phyloP scores from a whole-genome alignment of 2,113 vertebrate genomes.

The Forbesichthys papilliferus region DNA sequence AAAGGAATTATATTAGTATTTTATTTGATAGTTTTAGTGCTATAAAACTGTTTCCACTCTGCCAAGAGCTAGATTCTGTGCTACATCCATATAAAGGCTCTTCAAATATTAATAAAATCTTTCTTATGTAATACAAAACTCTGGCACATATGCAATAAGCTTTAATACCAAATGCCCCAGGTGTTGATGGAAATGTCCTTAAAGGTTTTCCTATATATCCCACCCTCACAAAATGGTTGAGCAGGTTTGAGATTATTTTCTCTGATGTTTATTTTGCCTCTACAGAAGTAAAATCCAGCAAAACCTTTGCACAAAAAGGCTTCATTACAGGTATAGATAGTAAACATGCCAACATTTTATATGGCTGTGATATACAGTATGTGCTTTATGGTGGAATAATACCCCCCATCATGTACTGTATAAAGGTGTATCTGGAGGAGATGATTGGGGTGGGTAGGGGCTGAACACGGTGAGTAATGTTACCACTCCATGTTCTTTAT shows the following conservation, averaged over 20 bases:
- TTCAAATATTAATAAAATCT: not conserved
- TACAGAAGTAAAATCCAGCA: too few species aligned
- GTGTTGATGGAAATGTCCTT: not conserved
- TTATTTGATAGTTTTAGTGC: constrained; percentile 12
- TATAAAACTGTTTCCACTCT: not conserved
- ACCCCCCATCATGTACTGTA: too few species aligned
- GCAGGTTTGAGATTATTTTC: not conserved
- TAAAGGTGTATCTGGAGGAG: too few species aligned
- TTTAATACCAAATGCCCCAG: not conserved
- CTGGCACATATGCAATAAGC: not conserved
- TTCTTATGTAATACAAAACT: not conserved
- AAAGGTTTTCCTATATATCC: not conserved
- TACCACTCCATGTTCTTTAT: too few species aligned
- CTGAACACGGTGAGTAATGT: too few species aligned
- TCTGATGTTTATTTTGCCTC: too few species aligned
- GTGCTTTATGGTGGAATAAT: too few species aligned
- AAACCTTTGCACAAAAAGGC: too few species aligned
- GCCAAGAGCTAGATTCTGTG: not conserved
- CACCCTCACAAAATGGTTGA: not conserved
- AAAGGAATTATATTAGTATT: constrained; percentile 41
- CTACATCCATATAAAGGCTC: not conserved
- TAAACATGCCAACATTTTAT: too few species aligned
- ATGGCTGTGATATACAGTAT: too few species aligned
- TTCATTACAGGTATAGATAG: too few species aligned
- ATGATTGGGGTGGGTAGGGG: too few species aligned